A percentile compares a stretch with the other conserved stretches of the same genome.
phyloP scores from a whole-genome alignment of 2,888 invertebrate species.

The Meganola albula region DNA sequence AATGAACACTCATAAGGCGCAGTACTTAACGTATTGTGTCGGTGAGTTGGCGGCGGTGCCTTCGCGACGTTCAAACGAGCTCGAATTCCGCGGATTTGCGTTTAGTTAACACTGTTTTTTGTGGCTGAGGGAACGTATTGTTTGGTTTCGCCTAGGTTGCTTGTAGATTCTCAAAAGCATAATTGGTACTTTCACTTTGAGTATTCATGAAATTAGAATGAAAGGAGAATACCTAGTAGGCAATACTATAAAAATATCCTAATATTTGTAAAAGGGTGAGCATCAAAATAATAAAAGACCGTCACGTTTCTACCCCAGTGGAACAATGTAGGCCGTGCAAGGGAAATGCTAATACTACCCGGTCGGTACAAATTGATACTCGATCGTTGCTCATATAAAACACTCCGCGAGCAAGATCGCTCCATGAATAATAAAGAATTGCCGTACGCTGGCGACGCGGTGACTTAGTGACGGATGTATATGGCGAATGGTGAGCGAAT shows the following conservation, averaged over 20 bases:
- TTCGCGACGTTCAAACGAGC: conserved; percentile 40
- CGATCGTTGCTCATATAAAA: conserved; percentile 78
- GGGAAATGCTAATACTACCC: conserved; percentile 71
- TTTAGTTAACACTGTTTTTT: conserved; percentile 34
- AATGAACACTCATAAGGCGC: conserved; percentile 74
- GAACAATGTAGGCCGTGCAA: conserved; percentile 63
- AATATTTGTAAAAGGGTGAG: too few relatives aligned
- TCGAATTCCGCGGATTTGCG: conserved; percentile 60
- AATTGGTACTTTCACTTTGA: too few relatives aligned
- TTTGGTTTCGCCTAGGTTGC: too few relatives aligned
- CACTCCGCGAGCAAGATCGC: conserved; percentile 71
- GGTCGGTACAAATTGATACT: conserved; percentile 75
- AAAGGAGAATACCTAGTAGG: too few relatives aligned
- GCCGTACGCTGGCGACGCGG: conserved; percentile 54
- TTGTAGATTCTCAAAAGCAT: too few relatives aligned
- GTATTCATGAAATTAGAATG: too few relatives aligned
- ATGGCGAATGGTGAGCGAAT: conserved; percentile 30
- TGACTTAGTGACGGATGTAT: conserved; percentile 27
- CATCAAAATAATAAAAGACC: conserved; percentile 6
- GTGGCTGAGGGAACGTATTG: too few relatives aligned
- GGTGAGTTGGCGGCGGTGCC: conserved; percentile 33
- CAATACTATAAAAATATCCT: too few relatives aligned
- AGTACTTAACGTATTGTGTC: conserved; percentile 64
- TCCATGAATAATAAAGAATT: conserved; percentile 77
- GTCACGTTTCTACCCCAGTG: conserved; percentile 29